Evolutionary conservation across 1,140 invertebrate genomes (phyloP).

Genomic region (Drosophila arawakana): DNA sequence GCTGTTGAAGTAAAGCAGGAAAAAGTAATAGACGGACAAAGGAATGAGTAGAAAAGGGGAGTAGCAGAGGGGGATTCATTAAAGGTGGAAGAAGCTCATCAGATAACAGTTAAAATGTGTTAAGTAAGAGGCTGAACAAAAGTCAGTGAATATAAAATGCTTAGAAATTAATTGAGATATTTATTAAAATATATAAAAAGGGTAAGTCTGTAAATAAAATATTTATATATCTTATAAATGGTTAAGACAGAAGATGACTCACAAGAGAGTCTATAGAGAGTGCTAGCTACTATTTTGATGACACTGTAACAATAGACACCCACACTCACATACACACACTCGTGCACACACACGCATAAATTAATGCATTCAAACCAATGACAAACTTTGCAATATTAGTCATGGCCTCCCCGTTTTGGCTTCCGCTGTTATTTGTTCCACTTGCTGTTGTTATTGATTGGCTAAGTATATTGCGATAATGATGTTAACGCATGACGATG

Average conservation of each 20-base stretch:
- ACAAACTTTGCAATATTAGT: constrained; percentile 73
- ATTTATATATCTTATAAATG: too few relatives aligned
- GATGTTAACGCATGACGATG: constrained; percentile 20
- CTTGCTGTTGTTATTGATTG: constrained; percentile 37
- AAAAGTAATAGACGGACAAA: not conserved
- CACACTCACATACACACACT: not conserved
- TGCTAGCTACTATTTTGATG: not conserved
- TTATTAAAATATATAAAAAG: too few relatives aligned
- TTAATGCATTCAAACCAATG: constrained; percentile 59
- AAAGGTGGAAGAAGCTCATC: not conserved
- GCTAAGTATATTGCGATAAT: constrained; percentile 30
- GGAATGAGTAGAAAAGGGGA: not conserved
- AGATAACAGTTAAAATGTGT: not conserved
- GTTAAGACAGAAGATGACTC: not conserved
- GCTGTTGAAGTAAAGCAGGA: not conserved
- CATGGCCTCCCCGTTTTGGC: constrained; percentile 42
- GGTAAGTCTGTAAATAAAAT: too few relatives aligned
- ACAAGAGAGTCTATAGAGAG: not conserved
- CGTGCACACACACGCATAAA: constrained; percentile 10
- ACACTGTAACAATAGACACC: not conserved
- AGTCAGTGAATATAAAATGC: too few relatives aligned
- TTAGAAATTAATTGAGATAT: too few relatives aligned
- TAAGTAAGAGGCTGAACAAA: not conserved
- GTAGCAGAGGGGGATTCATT: not conserved
- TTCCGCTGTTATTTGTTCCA: constrained; percentile 33